Evolutionary conservation across 2,113 vertebrate genomes (phyloP), one percentile per base, ranked within the genome.

Genomic region (Neolamprologus fasciatus): DNA sequence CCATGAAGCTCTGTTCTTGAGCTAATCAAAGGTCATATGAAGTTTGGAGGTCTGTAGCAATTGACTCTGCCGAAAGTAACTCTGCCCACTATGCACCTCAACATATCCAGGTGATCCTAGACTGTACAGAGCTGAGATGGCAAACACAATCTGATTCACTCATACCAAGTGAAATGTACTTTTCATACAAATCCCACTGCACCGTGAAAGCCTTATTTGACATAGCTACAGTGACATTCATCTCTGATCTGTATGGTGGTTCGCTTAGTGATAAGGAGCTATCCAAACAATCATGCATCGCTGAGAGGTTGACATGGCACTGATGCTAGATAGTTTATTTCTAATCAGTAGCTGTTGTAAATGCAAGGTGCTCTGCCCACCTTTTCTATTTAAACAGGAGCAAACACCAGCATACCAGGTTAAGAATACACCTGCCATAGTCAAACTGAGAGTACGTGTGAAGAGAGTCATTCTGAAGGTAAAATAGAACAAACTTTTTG

Each of bases 401-500:
- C 31, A 12, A 63, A 35, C 23, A 8, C 31, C 79, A 81, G 51
- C 31, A 55, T 16, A 45, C 7, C 80, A 81, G 21, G 55, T 63
- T 19, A 66, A 26, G 37, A 40, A 81, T 17, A 58, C 37, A 58
- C 80, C 8, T 40, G 21, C 54, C 1, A 81, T 19, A 81, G 40
- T 28, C 9, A 63, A 28, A 82, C 55, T 82, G 21, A 66, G 40
- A 13, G 57, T 66, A 8, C 12, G 3, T 17, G 57, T 66, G 40
- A 61, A 82, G 57, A n/a, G 9, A n/a, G 57, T 82, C 57, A 82
- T 82, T 63, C 58, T 5, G 31, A 63, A 11, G 58, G 6, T 19
- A 66, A 23, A 82, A 82, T 8, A 50, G 35, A 82, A 82, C 23
- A 82, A 82, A 82, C 19, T 4, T 63, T 66, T 82, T 50, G 16